Conservation (phyloP, 2,113 vertebrate genomes). For the Rhinogobius similis region DNA sequence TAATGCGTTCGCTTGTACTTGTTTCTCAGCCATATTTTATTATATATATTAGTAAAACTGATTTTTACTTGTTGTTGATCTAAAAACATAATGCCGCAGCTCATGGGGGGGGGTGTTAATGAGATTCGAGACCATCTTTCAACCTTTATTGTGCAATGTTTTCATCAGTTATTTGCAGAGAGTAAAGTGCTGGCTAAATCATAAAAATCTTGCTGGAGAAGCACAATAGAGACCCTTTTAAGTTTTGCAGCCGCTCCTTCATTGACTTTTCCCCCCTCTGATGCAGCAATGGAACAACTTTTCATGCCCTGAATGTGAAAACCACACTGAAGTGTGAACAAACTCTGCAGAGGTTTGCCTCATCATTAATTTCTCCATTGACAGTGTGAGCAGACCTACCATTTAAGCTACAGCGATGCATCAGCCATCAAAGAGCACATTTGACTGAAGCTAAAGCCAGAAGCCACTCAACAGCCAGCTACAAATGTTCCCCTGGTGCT, state of each 20-base stretch:
- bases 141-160: not conserved
- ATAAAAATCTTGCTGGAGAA: slow-evolving; percentile 1
- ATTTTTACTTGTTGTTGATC: too few relatives aligned
- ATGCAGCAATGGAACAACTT: slow-evolving; percentile 12
- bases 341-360: slow-evolving; percentile 15
- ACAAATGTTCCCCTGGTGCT: slow-evolving; percentile 24
- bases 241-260: not conserved
- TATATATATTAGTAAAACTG: too few relatives aligned
- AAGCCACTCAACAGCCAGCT: slow-evolving; percentile 23
- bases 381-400: slow-evolving; percentile 41
- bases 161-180: not conserved
- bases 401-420: slow-evolving; percentile 50
- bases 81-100: too few relatives aligned
- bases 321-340: slow-evolving; percentile 26
- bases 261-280: slow-evolving; percentile 22
- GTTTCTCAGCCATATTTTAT: too few relatives aligned
- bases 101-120: too few relatives aligned
- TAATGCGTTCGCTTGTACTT: too few relatives aligned
- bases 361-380: slow-evolving; percentile 46
- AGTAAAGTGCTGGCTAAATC: slow-evolving; percentile 7
- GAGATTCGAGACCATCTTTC: too few relatives aligned
- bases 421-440: slow-evolving; percentile 32
- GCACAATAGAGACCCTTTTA: slow-evolving; percentile 2
- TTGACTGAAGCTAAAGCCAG: slow-evolving; percentile 18
- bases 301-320: slow-evolving; percentile 47